Conservation (phyloP, 2,797 vertebrate genomes). For the Sebastes goodei region DNA sequence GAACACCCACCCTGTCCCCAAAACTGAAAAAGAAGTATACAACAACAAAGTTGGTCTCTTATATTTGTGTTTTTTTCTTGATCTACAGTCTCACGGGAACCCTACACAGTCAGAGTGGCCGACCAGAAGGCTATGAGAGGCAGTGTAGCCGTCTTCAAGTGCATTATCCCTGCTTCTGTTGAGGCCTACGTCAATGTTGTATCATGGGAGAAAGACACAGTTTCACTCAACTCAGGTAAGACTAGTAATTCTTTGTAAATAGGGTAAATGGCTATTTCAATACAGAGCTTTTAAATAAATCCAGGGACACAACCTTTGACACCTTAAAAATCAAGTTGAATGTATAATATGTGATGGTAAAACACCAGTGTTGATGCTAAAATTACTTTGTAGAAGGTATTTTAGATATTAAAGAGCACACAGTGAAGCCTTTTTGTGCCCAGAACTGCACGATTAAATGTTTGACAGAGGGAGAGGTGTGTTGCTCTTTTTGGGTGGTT, state of each 20-base stretch:
- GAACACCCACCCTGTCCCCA: too few relatives aligned
- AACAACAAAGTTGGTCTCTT: not conserved
- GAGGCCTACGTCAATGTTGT: constrained; percentile 97
- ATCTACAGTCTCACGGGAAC: constrained; percentile 93
- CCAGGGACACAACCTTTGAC: not conserved
- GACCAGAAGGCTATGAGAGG: constrained; percentile 99
- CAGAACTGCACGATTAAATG: not conserved
- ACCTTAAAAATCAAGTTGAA: not conserved
- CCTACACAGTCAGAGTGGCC: constrained; percentile 98
- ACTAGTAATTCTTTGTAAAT: not conserved
- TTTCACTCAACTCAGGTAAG: constrained; percentile 99
- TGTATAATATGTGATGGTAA: not conserved
- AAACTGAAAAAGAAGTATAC: not conserved
- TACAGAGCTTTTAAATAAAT: not conserved
- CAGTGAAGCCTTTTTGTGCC: not conserved
- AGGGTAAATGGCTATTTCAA: not conserved
- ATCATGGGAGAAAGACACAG: constrained; percentile 99
- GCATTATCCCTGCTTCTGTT: constrained; percentile 99
- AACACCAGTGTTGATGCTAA: not conserved
- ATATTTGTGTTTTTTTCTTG: not conserved
- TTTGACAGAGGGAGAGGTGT: not conserved
- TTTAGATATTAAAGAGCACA: not conserved
- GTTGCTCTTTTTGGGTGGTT: not conserved
- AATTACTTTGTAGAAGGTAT: not conserved
- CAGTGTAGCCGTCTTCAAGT: constrained; percentile 99